Evolutionary conservation across 30 jellyfish, hydroid and myxozoan genomes (phyloP).

Genomic region (Aurelia aurita complex sp. Pacific): DNA sequence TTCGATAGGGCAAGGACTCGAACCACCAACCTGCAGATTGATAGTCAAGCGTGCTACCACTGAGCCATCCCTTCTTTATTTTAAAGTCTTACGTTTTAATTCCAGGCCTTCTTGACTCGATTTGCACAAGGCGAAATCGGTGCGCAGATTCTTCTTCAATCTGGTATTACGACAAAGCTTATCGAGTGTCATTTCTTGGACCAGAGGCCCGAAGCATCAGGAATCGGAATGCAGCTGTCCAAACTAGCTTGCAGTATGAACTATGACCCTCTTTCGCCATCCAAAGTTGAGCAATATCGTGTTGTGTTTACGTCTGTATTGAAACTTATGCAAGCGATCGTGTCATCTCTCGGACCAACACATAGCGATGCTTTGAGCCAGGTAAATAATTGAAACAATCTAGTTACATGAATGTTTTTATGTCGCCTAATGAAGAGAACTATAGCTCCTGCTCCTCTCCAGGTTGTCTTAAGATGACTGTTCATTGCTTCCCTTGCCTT

Average conservation of each 20-base stretch:
- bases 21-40: too few relatives aligned
- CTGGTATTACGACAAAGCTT: slow-evolving; percentile 65
- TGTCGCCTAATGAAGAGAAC: background rate
- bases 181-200: slow-evolving; percentile 86
- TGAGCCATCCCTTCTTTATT: too few relatives aligned
- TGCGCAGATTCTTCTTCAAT: slow-evolving; percentile 85
- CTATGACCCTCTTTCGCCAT: slow-evolving; percentile 81
- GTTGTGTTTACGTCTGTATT: slow-evolving; percentile 66
- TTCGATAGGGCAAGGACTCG: too few relatives aligned
- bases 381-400: slow-evolving; percentile 21
- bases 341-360: slow-evolving; percentile 82
- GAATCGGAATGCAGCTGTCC: slow-evolving; percentile 43
- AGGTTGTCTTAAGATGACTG: too few relatives aligned
- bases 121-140: slow-evolving; percentile 80
- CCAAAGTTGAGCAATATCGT: slow-evolving; percentile 69
- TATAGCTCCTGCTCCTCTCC: too few relatives aligned
- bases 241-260: slow-evolving; percentile 43
- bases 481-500: too few relatives aligned
- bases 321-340: slow-evolving; percentile 66
- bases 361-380: slow-evolving; percentile 74
- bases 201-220: slow-evolving; percentile 65
- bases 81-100: background rate
- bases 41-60: too few relatives aligned
- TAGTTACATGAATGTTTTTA: background rate
- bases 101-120: slow-evolving; percentile 80